Evolutionary conservation across 2,888 invertebrate genomes (phyloP), one percentile per base, ranked within the genome.

Genomic region (Deilephila porcellus): DNA sequence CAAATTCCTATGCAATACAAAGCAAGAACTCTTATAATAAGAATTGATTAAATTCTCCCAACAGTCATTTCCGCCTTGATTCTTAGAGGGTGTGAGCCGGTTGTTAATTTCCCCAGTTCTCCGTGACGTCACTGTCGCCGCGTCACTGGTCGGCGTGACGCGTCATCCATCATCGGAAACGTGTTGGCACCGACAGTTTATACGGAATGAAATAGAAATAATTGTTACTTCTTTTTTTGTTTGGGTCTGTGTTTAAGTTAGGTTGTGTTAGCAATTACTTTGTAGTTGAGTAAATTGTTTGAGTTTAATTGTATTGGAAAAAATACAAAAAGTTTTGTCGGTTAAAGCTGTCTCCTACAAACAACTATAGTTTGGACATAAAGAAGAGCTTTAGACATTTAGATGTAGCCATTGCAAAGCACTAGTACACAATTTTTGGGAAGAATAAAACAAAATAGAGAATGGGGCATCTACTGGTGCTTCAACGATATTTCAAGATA

Each of bases 21-120:
- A 63, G 34, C 64, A 64, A 64, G 20, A 20, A 45, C 64, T n/a
- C 45, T 45, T 37, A 37, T 45, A 64, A 64, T 20, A 45, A 64
- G 45, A 45, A 67, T 67, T 67, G 45, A 67, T 67, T 67, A 67
- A 45, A 52, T 52, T 25, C 25, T 11, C n/a, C n/a, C 56, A n/a
- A 20, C 19, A 45, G 52, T 45, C 64, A 34, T 37, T 64, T 45
- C 25, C 67, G 45, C 25, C 19, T 20, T 8, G 25, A 52, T 52
- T 67, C 67, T 67, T 52, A 52, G 20, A 45, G 64, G 8, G 52
- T 52, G 37, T 83, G 83, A 82, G 84, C 76, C 82, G 82, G 76
- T 83, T 83, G 83, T 87, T 88, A 87, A 89, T 89, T 86, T 84
- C 77, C 76, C 78, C 79, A 82, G 85, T 86, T 83, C 83, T 11